Conservation (phyloP, 1,140 invertebrate species). For the Hormaphis cornu region DNA sequence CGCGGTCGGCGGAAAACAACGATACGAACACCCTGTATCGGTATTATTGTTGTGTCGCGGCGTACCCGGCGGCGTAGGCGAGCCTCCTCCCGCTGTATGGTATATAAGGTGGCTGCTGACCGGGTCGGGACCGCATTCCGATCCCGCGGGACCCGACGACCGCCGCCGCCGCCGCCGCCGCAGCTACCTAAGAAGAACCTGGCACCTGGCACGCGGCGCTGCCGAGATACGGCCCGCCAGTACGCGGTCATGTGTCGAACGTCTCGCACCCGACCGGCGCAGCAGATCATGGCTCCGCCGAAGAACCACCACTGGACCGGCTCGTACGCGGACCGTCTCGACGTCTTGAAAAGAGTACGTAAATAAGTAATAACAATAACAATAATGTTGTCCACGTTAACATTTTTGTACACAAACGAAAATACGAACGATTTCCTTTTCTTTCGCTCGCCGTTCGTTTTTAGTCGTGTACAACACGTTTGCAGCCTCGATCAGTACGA, state of each 20-base stretch:
- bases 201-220: background rate
- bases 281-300: background rate
- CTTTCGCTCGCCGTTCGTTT: too few relatives aligned
- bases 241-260: constrained; percentile 7
- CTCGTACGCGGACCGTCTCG: background rate
- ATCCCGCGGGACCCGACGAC: constrained; percentile 6
- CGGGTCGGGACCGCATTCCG: constrained; percentile 22
- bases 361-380: too few relatives aligned
- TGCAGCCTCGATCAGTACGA: too few relatives aligned
- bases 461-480: too few relatives aligned
- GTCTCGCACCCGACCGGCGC: background rate
- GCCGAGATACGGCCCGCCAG: background rate
- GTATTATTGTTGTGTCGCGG: background rate
- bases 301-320: background rate
- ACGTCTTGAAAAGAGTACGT: constrained; percentile 1
- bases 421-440: too few relatives aligned
- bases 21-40: too few relatives aligned
- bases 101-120: constrained; percentile 22
- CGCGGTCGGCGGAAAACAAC: too few relatives aligned
- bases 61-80: background rate
- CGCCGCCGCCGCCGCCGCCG: background rate
- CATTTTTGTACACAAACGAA: too few relatives aligned
- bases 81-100: background rate
- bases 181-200: background rate
- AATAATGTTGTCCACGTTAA: too few relatives aligned